These are phyloP conservation scores for Aphidius ervi DNA, from an alignment of 1,140 invertebrate genomes.

Conservation along the genomic window DNA sequence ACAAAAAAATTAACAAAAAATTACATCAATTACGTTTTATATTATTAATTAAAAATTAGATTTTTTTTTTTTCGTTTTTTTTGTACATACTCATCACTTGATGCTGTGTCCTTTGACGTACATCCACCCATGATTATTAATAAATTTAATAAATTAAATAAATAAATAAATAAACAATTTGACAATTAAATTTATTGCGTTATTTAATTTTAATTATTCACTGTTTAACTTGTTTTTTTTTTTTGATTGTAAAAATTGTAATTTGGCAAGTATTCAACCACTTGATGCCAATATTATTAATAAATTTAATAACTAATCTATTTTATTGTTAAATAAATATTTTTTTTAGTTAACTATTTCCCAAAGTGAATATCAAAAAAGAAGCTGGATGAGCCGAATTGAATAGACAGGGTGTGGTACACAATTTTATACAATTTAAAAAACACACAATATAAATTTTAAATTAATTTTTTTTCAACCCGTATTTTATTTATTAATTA, in stretches of 20 bases:
- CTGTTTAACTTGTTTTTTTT: background rate
- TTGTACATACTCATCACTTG: constrained; percentile 48
- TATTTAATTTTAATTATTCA: background rate
- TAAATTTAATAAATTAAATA: background rate
- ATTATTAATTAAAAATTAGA: background rate
- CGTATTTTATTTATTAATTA: background rate
- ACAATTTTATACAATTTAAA: background rate
- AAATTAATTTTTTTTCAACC: background rate
- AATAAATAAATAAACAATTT: background rate
- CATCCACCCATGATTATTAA: constrained; percentile 43
- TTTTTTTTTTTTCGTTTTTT: background rate
- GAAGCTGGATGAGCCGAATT: background rate
- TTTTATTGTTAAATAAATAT: too few relatives aligned
- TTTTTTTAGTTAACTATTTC: too few relatives aligned
- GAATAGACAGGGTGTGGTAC: background rate
- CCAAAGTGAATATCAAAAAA: too few relatives aligned
- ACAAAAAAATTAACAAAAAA: too few relatives aligned
- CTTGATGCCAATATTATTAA: too few relatives aligned
- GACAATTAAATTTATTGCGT: too few relatives aligned
- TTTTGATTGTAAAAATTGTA: too few relatives aligned
- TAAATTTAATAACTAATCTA: too few relatives aligned
- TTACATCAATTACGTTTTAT: too few relatives aligned
- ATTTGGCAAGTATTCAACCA: too few relatives aligned
- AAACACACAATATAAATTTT: background rate
- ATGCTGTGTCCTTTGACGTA: constrained; percentile 50